Evolutionary conservation across 2,888 invertebrate genomes (phyloP).

Genomic region (Diaprepes abbreviatus): DNA sequence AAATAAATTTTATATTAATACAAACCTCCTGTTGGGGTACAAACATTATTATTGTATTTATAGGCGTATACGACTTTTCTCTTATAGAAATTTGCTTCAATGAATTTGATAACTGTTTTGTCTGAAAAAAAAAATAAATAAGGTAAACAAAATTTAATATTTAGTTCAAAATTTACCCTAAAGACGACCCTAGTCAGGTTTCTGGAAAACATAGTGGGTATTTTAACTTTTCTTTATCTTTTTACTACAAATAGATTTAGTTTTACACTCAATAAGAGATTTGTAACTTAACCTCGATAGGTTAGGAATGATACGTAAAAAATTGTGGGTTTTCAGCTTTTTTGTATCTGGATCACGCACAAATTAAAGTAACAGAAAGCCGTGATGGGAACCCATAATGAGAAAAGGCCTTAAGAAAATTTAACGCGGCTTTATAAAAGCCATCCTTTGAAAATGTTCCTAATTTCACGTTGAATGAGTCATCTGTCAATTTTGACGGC

Average conservation of each 20-base stretch:
- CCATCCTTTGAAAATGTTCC: neutral
- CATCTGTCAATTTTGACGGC: conserved; percentile 1
- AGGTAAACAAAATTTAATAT: conserved; percentile 7
- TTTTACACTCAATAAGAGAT: no score
- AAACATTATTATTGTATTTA: conserved; percentile 96
- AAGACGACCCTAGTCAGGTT: conserved; percentile 24
- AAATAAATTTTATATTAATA: conserved; percentile 1
- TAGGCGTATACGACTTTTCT: conserved; percentile 73
- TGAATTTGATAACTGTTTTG: conserved; percentile 35
- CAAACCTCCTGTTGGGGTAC: conserved; percentile 98
- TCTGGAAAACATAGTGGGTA: conserved; percentile 34
- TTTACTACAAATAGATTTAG: neutral
- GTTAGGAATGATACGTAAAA: no score
- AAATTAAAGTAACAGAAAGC: no score
- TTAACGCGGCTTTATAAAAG: no score
- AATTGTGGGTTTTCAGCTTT: no score
- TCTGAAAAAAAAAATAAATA: conserved; percentile 22
- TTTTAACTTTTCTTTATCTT: neutral
- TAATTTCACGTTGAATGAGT: neutral
- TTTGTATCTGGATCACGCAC: no score
- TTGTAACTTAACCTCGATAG: no score
- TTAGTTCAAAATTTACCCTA: conserved; percentile 23
- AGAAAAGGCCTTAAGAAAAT: no score
- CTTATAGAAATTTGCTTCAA: conserved; percentile 46
- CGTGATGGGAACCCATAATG: no score